Conservation (phyloP, 2,113 vertebrate genomes). For the Actenoides lindsayi region DNA sequence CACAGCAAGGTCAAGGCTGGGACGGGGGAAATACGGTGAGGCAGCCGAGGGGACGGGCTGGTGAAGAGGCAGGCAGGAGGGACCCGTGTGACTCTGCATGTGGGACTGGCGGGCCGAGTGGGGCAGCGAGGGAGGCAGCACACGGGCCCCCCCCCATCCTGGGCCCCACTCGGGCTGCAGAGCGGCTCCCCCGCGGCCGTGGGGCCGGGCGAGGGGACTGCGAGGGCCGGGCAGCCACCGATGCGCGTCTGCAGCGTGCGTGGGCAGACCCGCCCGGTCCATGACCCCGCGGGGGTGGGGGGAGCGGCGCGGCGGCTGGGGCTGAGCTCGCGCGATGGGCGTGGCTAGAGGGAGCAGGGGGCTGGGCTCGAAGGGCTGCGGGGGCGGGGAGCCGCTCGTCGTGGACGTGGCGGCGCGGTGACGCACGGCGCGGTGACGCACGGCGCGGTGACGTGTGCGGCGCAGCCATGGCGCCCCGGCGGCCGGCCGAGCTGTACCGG, state of each 20-base stretch:
- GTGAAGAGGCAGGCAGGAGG: background rate
- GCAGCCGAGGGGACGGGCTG: background rate
- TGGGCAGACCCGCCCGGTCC: too few species aligned
- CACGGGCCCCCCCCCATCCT: background rate
- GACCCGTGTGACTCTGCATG: background rate
- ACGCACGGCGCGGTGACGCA: background rate
- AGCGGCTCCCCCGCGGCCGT: background rate
- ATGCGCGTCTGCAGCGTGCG: background rate
- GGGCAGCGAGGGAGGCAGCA: background rate
- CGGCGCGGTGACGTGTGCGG: background rate
- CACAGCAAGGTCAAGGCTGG: background rate
- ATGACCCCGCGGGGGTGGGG: too few species aligned
- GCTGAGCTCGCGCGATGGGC: too few species aligned
- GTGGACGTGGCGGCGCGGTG: background rate
- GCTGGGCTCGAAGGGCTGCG: too few species aligned
- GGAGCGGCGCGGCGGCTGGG: background rate
- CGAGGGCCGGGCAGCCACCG: background rate
- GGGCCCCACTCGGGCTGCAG: background rate
- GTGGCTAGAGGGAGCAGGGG: background rate
- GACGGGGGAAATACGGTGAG: background rate
- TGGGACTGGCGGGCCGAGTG: background rate
- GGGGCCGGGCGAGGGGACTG: background rate
- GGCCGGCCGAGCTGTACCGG: conserved; percentile 86
- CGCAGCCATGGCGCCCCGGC: conserved; percentile 80
- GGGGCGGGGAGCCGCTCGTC: too few species aligned